phyloP scores from a whole-genome alignment of 2,888 invertebrate genomes.

The Sarcophaga variegata region DNA sequence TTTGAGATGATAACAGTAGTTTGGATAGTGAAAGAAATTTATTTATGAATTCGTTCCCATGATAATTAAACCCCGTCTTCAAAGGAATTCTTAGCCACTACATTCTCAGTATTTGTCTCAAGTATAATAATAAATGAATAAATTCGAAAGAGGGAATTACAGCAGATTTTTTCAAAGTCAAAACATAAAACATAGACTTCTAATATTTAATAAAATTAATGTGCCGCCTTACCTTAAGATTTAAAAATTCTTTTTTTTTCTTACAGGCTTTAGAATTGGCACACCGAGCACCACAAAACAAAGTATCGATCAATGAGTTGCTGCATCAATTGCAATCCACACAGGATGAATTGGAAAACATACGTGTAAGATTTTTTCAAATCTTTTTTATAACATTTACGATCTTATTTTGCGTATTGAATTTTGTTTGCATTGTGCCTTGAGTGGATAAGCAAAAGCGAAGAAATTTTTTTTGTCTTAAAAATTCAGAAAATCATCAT shows the following conservation, averaged over 20 bases:
- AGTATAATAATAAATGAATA: no score
- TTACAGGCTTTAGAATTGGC: constrained; percentile 82
- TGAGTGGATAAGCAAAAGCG: constrained; percentile 39
- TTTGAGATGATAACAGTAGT: no score
- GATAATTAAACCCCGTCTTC: no score
- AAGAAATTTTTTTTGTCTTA: no score
- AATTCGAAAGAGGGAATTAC: no score
- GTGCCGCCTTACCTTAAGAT: neutral
- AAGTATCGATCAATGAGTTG: constrained; percentile 91
- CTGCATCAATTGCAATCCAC: constrained; percentile 92
- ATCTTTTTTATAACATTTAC: constrained; percentile 80
- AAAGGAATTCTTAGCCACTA: no score
- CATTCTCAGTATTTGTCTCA: no score
- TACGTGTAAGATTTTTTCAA: constrained; percentile 87
- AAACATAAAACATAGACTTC: no score
- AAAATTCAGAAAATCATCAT: constrained; percentile 24
- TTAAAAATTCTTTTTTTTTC: neutral
- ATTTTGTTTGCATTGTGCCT: constrained; percentile 76
- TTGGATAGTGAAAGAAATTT: no score
- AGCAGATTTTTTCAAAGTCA: no score
- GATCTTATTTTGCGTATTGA: constrained; percentile 80
- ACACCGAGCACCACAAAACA: constrained; percentile 85
- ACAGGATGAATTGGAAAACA: constrained; percentile 92
- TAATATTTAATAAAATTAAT: no score
- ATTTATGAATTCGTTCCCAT: no score